Conservation (phyloP, 2,113 vertebrate species). For the Austrofundulus limnaeus region DNA sequence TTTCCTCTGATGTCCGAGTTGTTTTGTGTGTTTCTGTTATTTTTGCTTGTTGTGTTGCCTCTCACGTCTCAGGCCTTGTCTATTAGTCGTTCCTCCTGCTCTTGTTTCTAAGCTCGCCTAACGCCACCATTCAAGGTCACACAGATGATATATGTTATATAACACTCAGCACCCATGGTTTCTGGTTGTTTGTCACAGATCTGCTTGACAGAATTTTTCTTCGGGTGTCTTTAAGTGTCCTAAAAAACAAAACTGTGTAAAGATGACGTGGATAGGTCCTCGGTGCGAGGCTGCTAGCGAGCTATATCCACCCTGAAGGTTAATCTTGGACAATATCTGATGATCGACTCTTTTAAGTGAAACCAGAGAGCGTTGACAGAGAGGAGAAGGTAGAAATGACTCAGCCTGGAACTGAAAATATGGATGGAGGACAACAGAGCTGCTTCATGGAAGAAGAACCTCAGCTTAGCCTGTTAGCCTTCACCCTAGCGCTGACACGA, state of each 20-base stretch:
- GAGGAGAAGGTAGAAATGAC: too few species aligned
- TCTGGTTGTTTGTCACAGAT: conserved; percentile 42
- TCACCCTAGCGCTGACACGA: too few species aligned
- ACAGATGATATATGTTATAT: conserved; percentile 42
- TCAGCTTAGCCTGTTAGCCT: too few species aligned
- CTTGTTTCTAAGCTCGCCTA: conserved; percentile 43
- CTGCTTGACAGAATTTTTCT: conserved; percentile 31
- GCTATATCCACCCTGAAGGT: too few species aligned
- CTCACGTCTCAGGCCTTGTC: conserved; percentile 29
- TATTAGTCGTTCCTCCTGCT: conserved; percentile 57
- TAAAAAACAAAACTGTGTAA: conserved; percentile 47
- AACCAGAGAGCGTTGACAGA: too few species aligned
- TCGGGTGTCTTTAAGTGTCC: conserved; percentile 35
- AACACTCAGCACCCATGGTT: conserved; percentile 31
- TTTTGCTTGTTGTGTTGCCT: conserved; percentile 14
- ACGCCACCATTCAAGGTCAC: conserved; percentile 59
- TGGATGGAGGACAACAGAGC: too few species aligned
- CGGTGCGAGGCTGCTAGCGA: too few species aligned
- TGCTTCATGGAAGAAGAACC: too few species aligned
- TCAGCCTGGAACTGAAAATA: too few species aligned
- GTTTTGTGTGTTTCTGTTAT: conserved; percentile 11
- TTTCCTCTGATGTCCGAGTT: conserved; percentile 8
- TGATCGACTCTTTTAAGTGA: too few species aligned
- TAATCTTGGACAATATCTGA: too few species aligned
- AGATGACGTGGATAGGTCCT: too few species aligned